phyloP scores from a whole-genome alignment of 2,113 vertebrate species.

The Centrocercus urophasianus region DNA sequence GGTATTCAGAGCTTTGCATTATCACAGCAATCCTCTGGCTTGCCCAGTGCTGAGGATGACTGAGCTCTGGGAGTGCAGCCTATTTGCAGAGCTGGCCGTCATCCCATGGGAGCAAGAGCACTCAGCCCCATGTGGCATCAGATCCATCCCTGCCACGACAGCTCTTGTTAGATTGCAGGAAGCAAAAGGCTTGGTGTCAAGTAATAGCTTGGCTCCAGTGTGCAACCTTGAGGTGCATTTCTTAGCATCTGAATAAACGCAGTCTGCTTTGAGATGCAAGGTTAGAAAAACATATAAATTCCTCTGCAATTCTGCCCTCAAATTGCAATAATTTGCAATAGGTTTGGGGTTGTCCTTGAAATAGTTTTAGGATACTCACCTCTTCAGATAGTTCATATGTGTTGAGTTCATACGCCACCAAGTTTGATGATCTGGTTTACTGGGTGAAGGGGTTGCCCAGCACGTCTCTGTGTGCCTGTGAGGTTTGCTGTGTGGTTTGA shows the following conservation, averaged over 20 bases:
- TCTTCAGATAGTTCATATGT: not conserved
- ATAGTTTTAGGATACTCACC: not conserved
- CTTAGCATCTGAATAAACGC: not conserved
- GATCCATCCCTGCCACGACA: not conserved
- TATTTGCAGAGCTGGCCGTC: not conserved
- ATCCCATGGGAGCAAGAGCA: not conserved
- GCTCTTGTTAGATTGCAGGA: not conserved
- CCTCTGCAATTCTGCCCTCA: not conserved
- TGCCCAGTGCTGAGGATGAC: not conserved
- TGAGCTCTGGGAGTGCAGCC: rapidly evolving
- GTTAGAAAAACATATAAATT: not conserved
- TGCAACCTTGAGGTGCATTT: not conserved
- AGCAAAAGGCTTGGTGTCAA: not conserved
- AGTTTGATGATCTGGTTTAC: not conserved
- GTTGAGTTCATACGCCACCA: not conserved
- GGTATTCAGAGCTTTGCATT: rapidly evolving
- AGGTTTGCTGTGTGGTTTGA: not conserved
- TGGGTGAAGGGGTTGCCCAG: not conserved
- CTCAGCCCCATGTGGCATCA: not conserved
- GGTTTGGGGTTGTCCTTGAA: not conserved
- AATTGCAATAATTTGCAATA: not conserved
- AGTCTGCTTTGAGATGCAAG: not conserved
- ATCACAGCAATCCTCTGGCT: not conserved
- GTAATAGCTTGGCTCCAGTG: not conserved
- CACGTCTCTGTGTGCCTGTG: not conserved